Evolutionary conservation across 2,113 vertebrate genomes (phyloP), one percentile per base, ranked within the genome.

Genomic region (Nestor notabilis): DNA sequence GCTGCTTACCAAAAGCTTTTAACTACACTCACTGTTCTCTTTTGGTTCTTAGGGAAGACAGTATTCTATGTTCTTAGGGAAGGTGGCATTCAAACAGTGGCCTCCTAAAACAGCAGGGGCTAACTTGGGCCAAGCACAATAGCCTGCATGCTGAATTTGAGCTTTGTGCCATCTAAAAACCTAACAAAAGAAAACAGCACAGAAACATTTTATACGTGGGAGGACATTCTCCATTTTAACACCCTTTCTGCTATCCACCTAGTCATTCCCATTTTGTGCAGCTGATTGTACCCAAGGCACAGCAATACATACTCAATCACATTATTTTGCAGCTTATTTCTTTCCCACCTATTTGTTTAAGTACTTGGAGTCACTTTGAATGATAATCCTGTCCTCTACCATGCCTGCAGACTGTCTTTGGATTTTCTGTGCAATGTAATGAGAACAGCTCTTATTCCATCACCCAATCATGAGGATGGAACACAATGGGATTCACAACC

Each of bases 41-140:
- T 46, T 27, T 28, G 49, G 0, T 43, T 50, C 56, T 31, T 12
- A 44, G 31, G 17, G 24, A 87, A 75, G 31, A 15, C 0, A 0
- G 24, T 21, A 56, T 46, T 55, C 35, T 14, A 58, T 44, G 0
- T 46, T 35, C 35, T 58, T 11, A 24, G 25, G 9, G 20, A 74
- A 75, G 19, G 12, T 0, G 0, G 15, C 17, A 69, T 23, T 65
- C 61, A 70, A 87, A 31, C 44, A 63, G 25, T 8, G 18, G 47
- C 37, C 77, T 46, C 65, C 53, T 9, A 19, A 24, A 47, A 55
- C 39, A 44, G 82, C 5, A 53, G 18, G 19, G 37, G 12, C 19
- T 72, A 27, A 44, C 83, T 58, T 20, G 31, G 37, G 63, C 49
- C 53, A 69, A 86, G 58, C 66, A 77, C 85, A 92, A 58, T 0